These are phyloP conservation scores for Neosilurus mollespiculum DNA, from an alignment of 2,797 vertebrate species.

Conservation along the genomic window DNA sequence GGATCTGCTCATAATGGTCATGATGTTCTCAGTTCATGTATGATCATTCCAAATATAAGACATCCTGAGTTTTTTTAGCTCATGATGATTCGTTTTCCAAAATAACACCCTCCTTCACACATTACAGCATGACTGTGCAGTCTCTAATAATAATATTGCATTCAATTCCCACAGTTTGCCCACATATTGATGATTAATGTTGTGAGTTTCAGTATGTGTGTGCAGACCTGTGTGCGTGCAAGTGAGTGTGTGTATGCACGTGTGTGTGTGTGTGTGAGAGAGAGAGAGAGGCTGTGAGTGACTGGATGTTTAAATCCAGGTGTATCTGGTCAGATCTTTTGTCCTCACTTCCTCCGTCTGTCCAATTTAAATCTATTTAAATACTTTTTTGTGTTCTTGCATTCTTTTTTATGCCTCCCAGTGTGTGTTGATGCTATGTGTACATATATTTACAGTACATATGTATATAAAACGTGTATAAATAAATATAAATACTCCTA, in stretches of 20 bases:
- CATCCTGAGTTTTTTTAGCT: background rate
- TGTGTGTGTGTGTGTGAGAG: background rate
- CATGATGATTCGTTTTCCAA: background rate
- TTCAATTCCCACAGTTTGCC: background rate
- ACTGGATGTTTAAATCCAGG: too few relatives aligned
- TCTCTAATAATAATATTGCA: slow-evolving; percentile 5
- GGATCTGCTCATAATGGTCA: background rate
- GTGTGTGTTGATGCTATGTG: too few relatives aligned
- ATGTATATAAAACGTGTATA: too few relatives aligned
- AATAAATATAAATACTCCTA: too few relatives aligned
- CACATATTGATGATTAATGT: slow-evolving; percentile 8
- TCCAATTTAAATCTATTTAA: background rate
- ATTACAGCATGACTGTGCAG: background rate
- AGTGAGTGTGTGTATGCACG: background rate
- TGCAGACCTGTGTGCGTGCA: background rate
- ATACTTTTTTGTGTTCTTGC: background rate
- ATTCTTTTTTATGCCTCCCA: too few relatives aligned
- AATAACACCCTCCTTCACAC: background rate
- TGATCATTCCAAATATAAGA: background rate
- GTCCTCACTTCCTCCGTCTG: background rate
- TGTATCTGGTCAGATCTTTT: background rate
- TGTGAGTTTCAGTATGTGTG: background rate
- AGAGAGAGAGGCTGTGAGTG: too few relatives aligned
- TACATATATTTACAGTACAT: too few relatives aligned
- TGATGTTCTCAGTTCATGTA: background rate